Evolutionary conservation across 2,888 invertebrate genomes (phyloP).

Genomic region (Stenodera caucasica): DNA sequence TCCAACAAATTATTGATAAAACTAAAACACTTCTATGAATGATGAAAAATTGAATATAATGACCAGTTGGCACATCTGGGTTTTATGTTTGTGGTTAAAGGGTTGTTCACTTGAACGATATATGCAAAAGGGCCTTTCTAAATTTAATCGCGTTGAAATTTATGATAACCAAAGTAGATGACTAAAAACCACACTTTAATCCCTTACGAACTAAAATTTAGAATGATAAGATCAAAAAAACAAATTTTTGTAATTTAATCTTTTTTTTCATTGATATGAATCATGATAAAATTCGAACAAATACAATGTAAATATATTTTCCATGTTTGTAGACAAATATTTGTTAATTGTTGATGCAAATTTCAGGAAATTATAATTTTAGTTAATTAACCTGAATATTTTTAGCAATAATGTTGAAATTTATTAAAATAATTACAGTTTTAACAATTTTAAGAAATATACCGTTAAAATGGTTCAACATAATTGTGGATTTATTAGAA

Average conservation of each 20-base stretch:
- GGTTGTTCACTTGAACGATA: slow-evolving; percentile 20
- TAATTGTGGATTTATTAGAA: slow-evolving; percentile 10
- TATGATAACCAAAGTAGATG: slow-evolving; percentile 7
- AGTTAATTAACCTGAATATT: not conserved
- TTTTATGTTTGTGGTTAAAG: slow-evolving; percentile 22
- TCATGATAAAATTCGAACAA: not conserved
- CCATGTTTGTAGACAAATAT: not conserved
- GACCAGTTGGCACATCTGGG: slow-evolving; percentile 25
- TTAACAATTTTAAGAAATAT: not conserved
- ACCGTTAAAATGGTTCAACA: not conserved
- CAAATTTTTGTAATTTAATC: not conserved
- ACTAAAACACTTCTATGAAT: not conserved
- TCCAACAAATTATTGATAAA: not conserved
- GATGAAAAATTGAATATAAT: slow-evolving; percentile 24
- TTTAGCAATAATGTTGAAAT: slow-evolving; percentile 2
- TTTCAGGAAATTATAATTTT: not conserved
- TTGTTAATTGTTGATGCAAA: not conserved
- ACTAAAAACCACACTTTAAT: not conserved
- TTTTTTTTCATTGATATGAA: not conserved
- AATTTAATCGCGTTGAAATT: slow-evolving; percentile 19
- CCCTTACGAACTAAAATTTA: too few species aligned
- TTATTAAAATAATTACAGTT: slow-evolving; percentile 1
- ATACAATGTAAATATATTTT: not conserved
- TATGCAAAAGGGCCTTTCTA: slow-evolving; percentile 9
- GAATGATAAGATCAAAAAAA: too few species aligned